Base-by-base conservation (phyloP, 1,140 invertebrate genomes). In the Drosophila takahashii region DNA sequence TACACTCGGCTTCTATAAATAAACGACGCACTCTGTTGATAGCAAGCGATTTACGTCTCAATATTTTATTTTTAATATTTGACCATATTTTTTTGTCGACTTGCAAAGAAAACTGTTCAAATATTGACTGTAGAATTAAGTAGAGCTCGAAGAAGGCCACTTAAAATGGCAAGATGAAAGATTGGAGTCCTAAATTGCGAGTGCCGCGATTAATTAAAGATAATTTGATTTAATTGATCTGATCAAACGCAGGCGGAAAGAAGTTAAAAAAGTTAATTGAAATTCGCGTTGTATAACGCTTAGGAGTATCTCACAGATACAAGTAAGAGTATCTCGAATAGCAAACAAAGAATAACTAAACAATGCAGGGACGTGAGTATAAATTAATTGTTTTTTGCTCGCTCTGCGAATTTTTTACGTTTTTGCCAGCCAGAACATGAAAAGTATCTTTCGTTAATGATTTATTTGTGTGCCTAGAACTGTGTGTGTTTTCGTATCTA, bases 401-500 rank as follows among this genome's bases (percentile, higher is more conserved):
- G 64, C 70, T 71, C 29, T 32, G 11, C 34, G 27, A 18, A 34
- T 36, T 66, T 56, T 61, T 15, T 48, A 27, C 15, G 11, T 13
- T 48, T 51, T 42, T 62, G 34, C 42, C 15, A 64, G 66, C 11
- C 34, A 52, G 37, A 75, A 86, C 75, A 81, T 60, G 50, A 87
- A 78, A 77, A 73, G 42, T 66, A 60, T 58, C 54, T 84, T 77
- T 66, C 54, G 60, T 71, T 83, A 84, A 72, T 84, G 60, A 75
- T 61, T 80, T 47, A 77, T 56, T 36, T 56, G 18, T 60, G 50
- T 41, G 44, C 45, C 34, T 57, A 29, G 54, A 6, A 45, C 34
- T n/a, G 18, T 64, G 18, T 64, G 18, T 18, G 32, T 59, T 29
- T 27, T 41, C 13, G 41, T 48, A 41, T 50, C 44, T 57, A 41